Conservation (phyloP, 2,797 vertebrate genomes). For the Enteromius afrohamiltoni region DNA sequence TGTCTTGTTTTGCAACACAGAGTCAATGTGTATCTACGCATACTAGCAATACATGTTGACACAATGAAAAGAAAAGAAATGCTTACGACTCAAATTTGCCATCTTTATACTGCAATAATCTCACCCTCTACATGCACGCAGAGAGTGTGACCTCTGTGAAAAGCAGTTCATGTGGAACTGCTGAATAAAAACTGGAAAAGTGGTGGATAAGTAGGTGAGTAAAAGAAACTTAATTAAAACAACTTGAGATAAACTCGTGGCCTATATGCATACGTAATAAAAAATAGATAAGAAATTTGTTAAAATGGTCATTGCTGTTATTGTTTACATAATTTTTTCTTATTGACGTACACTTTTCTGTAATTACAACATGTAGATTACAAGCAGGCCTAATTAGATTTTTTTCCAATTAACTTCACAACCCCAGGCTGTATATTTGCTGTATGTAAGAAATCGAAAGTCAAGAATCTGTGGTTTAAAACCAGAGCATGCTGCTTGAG, state of each 20-base stretch:
- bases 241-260: neutral
- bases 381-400: neutral
- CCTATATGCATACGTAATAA: neutral
- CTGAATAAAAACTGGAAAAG: conserved; percentile 7
- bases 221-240: conserved; percentile 22
- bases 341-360: neutral
- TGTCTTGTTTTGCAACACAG: conserved; percentile 19
- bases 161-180: conserved; percentile 19
- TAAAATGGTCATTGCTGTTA: neutral
- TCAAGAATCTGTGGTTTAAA: neutral
- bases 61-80: conserved; percentile 32
- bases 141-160: conserved; percentile 15
- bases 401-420: neutral
- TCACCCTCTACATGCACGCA: neutral
- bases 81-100: conserved; percentile 1
- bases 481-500: neutral
- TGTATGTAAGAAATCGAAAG: neutral
- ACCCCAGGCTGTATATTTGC: neutral
- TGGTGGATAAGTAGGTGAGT: neutral
- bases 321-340: neutral
- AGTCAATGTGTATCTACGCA: conserved; percentile 10
- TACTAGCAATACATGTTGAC: conserved; percentile 25
- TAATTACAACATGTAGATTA: neutral
- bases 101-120: conserved; percentile 12
- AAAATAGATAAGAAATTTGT: neutral